Base-by-base conservation (phyloP, 1,140 invertebrate genomes). In the Penaeus indicus region DNA sequence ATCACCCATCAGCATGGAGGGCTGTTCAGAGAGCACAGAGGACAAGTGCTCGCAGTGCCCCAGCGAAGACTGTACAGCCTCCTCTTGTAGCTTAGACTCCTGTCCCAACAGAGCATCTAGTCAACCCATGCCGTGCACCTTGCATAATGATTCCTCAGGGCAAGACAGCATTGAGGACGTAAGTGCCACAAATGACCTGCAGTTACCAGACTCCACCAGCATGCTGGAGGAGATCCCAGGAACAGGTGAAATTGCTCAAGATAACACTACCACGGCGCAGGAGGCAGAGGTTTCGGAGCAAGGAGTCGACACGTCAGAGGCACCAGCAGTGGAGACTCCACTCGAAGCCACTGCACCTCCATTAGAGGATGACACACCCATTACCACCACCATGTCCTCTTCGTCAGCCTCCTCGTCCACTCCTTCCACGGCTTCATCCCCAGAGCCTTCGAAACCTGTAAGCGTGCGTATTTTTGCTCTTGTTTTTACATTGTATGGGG, bases 1-100 rank as follows among this genome's bases (percentile, higher is more conserved):
- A n/a, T 88, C 86, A n/a, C 86, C 86, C 16, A 38, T 75, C 27
- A 83, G 86, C 62, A 54, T 61, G 22, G 86, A 72, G 16, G 86
- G 64, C 3, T 75, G 60, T 64, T 82, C 69, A 3, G 86, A 62
- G 54, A 77, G 69, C 62, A 72, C 21, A 21, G 84, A 86, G 21
- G 85, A 80, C 21, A 38, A 54, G 32, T 88, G 81, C 78, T 88
- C 86, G 13, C 86, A 62, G 13, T 88, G 86, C 21, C 86, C 64
- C n/a, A 83, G 86, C 27, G 78, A 87, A 61, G 86, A 88, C 72
- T 88, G 79, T 82, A 83, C 86, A 62, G 38, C 79, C 22, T 88
- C 80, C 8, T 83, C 64, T 42, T 88, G 86, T 83, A 88, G 86
- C 63, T 60, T 88, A 80, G 86, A 88, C n/a, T 88, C 64, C 21